Percentiles rank a stretch among this genome's conserved stretches.
Evolutionary conservation across 1,140 invertebrate genomes (phyloP).

Genomic region (Phymorhynchus buccinoides): DNA sequence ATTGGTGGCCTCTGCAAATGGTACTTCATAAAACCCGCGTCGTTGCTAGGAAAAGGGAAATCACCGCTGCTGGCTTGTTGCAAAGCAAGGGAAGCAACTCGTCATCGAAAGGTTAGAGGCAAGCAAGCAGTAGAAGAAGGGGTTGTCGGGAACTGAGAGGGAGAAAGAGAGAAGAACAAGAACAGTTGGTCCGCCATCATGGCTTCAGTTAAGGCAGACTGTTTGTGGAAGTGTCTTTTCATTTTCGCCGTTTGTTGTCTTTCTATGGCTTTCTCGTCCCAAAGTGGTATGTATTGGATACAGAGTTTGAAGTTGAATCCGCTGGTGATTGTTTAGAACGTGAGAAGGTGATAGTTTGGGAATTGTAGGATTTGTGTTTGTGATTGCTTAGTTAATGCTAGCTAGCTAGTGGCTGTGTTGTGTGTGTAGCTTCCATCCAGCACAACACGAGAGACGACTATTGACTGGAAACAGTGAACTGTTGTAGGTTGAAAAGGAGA

Average conservation of each 20-base stretch:
- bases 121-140: not conserved
- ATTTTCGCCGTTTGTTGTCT: not conserved
- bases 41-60: not conserved
- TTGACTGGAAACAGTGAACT: too few species aligned
- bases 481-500: too few species aligned
- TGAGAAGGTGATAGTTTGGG: not conserved
- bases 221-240: not conserved
- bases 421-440: not conserved
- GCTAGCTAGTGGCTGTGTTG: too few species aligned
- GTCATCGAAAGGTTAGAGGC: too few species aligned
- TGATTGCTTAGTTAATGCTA: not conserved
- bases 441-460: not conserved
- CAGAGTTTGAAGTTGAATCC: not conserved
- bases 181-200: slow-evolving; percentile 17
- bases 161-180: too few species aligned
- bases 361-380: not conserved
- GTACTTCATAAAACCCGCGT: too few species aligned
- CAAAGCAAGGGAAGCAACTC: slow-evolving; percentile 24
- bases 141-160: not conserved
- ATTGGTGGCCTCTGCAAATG: too few species aligned
- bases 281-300: slow-evolving; percentile 5
- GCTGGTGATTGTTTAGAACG: not conserved
- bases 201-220: not conserved
- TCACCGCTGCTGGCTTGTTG: not conserved
- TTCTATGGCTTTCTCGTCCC: not conserved